Percentiles rank a stretch among this genome's conserved stretches.
Evolutionary conservation across 2,113 vertebrate species (phyloP).

Genomic region (Neotragus pygmaeus): DNA sequence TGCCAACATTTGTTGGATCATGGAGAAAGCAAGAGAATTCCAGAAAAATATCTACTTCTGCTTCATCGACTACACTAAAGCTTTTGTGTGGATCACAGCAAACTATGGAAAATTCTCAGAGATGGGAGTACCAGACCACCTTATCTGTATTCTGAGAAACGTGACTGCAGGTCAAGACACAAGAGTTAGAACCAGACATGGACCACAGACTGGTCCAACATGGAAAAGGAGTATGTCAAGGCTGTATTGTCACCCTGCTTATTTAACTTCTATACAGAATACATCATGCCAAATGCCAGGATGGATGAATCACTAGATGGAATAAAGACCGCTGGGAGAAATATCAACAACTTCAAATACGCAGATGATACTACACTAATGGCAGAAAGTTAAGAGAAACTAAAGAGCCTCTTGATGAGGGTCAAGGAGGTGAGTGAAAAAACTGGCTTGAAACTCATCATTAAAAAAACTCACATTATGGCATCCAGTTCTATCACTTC

Average conservation of each 20-base stretch:
- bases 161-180: not conserved
- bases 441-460: not conserved
- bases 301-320: not conserved
- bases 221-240: not conserved
- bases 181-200: not conserved
- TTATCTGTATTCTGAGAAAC: not conserved
- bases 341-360: not conserved
- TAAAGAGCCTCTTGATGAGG: not conserved
- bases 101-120: not conserved
- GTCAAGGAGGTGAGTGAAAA: not conserved
- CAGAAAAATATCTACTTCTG: not conserved
- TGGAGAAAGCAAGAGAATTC: not conserved
- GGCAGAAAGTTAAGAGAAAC: not conserved
- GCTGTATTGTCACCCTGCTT: not conserved
- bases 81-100: not conserved
- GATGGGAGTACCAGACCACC: not conserved
- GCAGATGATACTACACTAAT: not conserved
- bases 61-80: not conserved
- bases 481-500: not conserved
- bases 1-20: not conserved
- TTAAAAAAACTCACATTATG: not conserved
- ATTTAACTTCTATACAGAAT: not conserved
- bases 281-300: not conserved
- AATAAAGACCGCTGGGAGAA: not conserved
- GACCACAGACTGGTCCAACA: not conserved